A percentile compares a stretch with the other conserved stretches of the same genome.
Conservation (phyloP, 2,888 invertebrate species). For the Rhogogaster chlorosoma region DNA sequence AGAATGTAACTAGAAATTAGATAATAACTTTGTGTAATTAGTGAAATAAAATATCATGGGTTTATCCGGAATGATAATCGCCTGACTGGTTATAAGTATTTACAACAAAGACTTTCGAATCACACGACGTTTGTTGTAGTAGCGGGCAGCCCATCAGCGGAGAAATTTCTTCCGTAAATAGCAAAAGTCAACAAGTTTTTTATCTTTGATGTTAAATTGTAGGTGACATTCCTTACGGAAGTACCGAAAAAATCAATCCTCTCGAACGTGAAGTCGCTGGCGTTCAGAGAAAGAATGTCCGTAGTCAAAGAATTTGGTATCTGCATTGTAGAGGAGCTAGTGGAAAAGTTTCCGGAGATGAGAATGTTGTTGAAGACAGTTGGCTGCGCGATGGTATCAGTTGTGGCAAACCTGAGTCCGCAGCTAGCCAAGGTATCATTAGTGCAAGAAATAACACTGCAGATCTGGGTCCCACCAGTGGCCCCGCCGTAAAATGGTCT, state of each 20-base stretch:
- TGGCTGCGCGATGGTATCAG: conserved; percentile 59
- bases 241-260: conserved; percentile 51
- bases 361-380: conserved; percentile 62
- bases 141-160: conserved; percentile 56
- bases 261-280: conserved; percentile 57
- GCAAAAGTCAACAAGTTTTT: conserved; percentile 65
- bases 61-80: neutral
- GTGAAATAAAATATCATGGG: conserved; percentile 3
- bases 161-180: conserved; percentile 66
- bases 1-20: neutral
- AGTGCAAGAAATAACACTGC: conserved; percentile 62
- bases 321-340: conserved; percentile 53
- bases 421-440: conserved; percentile 59
- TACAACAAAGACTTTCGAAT: neutral
- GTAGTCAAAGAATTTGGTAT: conserved; percentile 60
- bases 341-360: conserved; percentile 58
- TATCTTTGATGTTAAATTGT: conserved; percentile 57
- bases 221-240: conserved; percentile 56
- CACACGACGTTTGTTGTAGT: neutral
- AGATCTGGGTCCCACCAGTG: conserved; percentile 61
- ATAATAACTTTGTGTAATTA: conserved; percentile 15
- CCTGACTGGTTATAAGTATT: neutral
- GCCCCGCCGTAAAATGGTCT: conserved; percentile 53
- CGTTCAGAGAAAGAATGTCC: conserved; percentile 59
- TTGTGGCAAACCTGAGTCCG: conserved; percentile 57